These are phyloP conservation scores for Eupleurogrammus muticus DNA, from an alignment of 2,797 vertebrate genomes.

Conservation along the genomic window DNA sequence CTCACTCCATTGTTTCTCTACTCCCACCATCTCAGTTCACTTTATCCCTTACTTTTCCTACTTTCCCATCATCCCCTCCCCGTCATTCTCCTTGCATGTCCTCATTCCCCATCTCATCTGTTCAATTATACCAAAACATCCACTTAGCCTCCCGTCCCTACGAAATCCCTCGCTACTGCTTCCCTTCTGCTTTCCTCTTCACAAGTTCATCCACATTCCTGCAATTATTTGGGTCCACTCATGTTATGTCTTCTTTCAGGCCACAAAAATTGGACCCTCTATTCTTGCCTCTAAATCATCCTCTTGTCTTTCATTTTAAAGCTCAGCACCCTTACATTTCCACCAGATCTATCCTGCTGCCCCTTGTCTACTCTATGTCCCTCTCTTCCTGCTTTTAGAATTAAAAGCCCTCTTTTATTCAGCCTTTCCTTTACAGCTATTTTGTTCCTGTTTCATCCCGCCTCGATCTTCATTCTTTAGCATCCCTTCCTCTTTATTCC, in stretches of 20 bases:
- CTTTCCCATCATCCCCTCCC: slow-evolving; percentile 29
- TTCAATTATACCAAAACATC: slow-evolving; percentile 60
- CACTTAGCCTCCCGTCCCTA: slow-evolving; percentile 44
- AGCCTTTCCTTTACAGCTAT: slow-evolving; percentile 21
- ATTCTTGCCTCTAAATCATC: slow-evolving; percentile 8
- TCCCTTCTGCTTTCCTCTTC: slow-evolving; percentile 34
- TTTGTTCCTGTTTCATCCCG: slow-evolving; percentile 22
- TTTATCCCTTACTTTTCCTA: slow-evolving; percentile 29
- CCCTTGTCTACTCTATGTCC: background rate
- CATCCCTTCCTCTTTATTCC: slow-evolving; percentile 28
- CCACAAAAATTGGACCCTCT: slow-evolving; percentile 5
- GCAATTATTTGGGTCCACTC: slow-evolving; percentile 48
- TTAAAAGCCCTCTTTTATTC: slow-evolving; percentile 25
- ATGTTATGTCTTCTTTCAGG: slow-evolving; percentile 39
- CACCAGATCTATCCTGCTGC: slow-evolving; percentile 8
- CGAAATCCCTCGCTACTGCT: slow-evolving; percentile 29
- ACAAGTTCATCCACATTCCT: slow-evolving; percentile 39
- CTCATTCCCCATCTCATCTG: slow-evolving; percentile 36
- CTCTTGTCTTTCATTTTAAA: background rate
- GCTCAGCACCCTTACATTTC: slow-evolving; percentile 22
- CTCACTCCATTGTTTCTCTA: slow-evolving; percentile 56
- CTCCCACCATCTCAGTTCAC: slow-evolving; percentile 41
- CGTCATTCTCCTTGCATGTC: slow-evolving; percentile 15
- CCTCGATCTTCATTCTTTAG: slow-evolving; percentile 14
- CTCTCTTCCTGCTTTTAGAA: slow-evolving; percentile 28